Base-by-base conservation (phyloP, 2,113 vertebrate species). In the Ochotona princeps region DNA sequence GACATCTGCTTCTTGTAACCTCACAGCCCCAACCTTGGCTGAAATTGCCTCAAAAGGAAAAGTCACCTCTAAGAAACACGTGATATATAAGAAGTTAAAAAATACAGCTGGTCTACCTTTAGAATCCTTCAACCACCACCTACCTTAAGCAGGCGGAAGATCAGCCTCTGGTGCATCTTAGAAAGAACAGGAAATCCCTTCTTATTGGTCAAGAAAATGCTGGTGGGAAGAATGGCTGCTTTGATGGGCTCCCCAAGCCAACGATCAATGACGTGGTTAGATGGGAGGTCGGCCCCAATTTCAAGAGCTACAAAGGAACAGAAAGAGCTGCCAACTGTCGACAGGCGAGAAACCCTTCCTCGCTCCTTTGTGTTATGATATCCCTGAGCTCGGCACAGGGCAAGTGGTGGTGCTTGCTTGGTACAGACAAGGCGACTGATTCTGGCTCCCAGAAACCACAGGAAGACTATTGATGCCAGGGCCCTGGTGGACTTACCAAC, bases 231-330 rank as follows among this genome's bases (percentile, higher is more conserved):
- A 89, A 99, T 97, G 75, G 99, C 99, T 79, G 99, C 98, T 98
- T 99, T 99, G 97, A 99, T 99, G 12, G 99, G 99, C 83, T 99
- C 99, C 12, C 99, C 99, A 12, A 99, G 98, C 99, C 99, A 99
- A 69, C 99, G 99, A 96, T 99, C 99, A 61, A 99, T 98, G 91
- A 99, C 98, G 1, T 98, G 95, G 10, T 98, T 98, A 79, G 98
- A 98, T 0, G 99, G 99, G 94, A 99, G 97, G 96, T 99, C 99
- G 49, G 98, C 97, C 28, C 98, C 99, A 13, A 99, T 96, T 95
- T 99, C 99, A 92, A 99, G 98, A 32, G 99, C 99, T 99, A 96
- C 11, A 91, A 72, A 30, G 28, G 18, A 75, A 65, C 38, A 67
- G 14, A 79, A 93, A 91, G 49, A 54, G 2, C n/a, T 72, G 10